Conservation (phyloP, 2,888 invertebrate species). For the Pseudococcus jackbeardsleyi region DNA sequence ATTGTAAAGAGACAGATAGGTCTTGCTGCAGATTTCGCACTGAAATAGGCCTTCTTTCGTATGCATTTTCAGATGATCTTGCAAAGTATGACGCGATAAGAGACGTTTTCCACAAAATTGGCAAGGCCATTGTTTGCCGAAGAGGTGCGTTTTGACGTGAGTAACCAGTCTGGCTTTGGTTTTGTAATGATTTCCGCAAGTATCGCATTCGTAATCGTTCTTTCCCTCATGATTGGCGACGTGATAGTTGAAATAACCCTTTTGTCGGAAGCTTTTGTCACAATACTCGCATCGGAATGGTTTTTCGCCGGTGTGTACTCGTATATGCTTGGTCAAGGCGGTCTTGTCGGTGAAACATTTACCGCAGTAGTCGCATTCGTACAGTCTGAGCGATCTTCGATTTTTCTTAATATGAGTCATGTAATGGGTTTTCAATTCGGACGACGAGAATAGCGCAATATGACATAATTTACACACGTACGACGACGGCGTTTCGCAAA, state of each 20-base stretch:
- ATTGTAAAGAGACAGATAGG: conserved; percentile 5
- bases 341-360: conserved; percentile 55
- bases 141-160: conserved; percentile 5
- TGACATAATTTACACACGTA: conserved; percentile 42
- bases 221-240: neutral
- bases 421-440: conserved; percentile 13
- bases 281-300: conserved; percentile 40
- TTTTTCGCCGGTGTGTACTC: conserved; percentile 44
- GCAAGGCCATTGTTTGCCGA: conserved; percentile 19
- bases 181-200: conserved; percentile 33
- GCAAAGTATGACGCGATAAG: conserved; percentile 5
- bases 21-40: conserved; percentile 45
- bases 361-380: conserved; percentile 56
- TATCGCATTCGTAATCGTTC: conserved; percentile 2
- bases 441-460: neutral
- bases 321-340: conserved; percentile 40
- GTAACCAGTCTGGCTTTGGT: neutral
- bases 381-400: conserved; percentile 15
- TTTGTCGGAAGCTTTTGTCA: conserved; percentile 42
- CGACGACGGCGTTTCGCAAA: neutral
- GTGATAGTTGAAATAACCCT: conserved; percentile 2
- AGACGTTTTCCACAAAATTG: conserved; percentile 32
- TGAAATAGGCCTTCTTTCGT: conserved; percentile 46
- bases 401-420: conserved; percentile 34
- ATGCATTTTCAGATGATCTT: conserved; percentile 50